Base-by-base conservation (phyloP, 1,140 invertebrate genomes). In the Mylabris phalerata region DNA sequence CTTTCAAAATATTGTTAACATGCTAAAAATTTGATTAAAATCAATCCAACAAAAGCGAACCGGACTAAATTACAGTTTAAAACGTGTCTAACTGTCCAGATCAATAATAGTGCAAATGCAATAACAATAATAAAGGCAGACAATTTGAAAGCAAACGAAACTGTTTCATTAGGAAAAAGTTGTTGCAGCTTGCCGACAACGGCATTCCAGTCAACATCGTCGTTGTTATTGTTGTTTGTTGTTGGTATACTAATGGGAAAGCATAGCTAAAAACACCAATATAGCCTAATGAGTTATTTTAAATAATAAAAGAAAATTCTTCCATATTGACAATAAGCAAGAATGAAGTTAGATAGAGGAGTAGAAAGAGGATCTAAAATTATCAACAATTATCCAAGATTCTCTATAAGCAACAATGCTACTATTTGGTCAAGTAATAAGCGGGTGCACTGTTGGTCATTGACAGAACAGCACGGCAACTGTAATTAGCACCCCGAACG, bases 401-500 rank as follows among this genome's bases (percentile, higher is more conserved):
- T 27, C 45, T 43, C 42, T 56, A 48, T 11, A 47, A 1, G 19
- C 19, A 19, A 4, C 32, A 32, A 46, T 43, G 50, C 52, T 52
- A 50, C 41, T 63, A 50, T 63, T 63, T 63, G 46, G 54, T 63
- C 43, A 63, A 63, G 44, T 60, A 63, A 63, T 63, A 60, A 60
- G 57, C 57, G 55, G 58, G 58, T 63, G 49, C 60, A 50, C 49
- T 50, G 46, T 63, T 32, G 61, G 61, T 60, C 57, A 57, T 63
- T 63, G 61, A 63, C 61, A 62, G 60, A 61, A 52, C 26, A 57
- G 49, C 54, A 41, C 61, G 54, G 57, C 61, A 57, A 52, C 48
- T 55, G 48, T 60, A 63, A 63, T 63, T 63, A 63, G 50, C 61
- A 63, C 61, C 61, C 61, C 55, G 49, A 52, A 63, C 57, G 55